These are phyloP conservation scores for Drosophila sucinea DNA, from an alignment of 1,140 invertebrate genomes.

Conservation along the genomic window DNA sequence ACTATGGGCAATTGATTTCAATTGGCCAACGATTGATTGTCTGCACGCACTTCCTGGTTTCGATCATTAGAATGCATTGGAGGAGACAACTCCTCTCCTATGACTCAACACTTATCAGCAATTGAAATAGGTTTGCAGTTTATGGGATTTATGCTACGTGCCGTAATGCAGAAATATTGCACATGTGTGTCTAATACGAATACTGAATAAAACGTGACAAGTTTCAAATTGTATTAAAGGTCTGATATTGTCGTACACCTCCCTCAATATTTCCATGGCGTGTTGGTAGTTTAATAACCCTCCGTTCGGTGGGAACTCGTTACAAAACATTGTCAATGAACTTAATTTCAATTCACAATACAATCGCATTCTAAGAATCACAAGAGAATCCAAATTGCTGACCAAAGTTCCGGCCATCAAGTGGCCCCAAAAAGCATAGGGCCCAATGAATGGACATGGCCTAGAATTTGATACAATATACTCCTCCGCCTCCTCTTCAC, in stretches of 20 bases:
- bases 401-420: slow-evolving; percentile 50
- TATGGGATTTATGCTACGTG: slow-evolving; percentile 66
- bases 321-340: slow-evolving; percentile 55
- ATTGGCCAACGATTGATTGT: slow-evolving; percentile 57
- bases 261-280: slow-evolving; percentile 10
- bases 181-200: slow-evolving; percentile 16
- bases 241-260: background rate
- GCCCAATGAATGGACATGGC: slow-evolving; percentile 6
- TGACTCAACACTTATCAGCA: slow-evolving; percentile 34
- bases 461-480: slow-evolving; percentile 7
- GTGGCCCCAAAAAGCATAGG: background rate
- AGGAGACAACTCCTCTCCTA: slow-evolving; percentile 3
- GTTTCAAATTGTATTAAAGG: background rate
- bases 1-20: slow-evolving; percentile 60
- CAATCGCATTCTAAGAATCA: slow-evolving; percentile 39
- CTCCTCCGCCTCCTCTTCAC: background rate
- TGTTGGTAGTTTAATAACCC: slow-evolving; percentile 43
- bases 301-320: background rate
- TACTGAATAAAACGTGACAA: slow-evolving; percentile 37
- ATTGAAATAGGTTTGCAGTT: slow-evolving; percentile 46
- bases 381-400: slow-evolving; percentile 40
- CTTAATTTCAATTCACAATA: slow-evolving; percentile 45
- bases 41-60: slow-evolving; percentile 76
- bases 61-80: slow-evolving; percentile 74
- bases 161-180: slow-evolving; percentile 53